These are phyloP conservation scores for Sitophilus oryzae DNA, from an alignment of 1,140 invertebrate genomes.

Conservation along the genomic window DNA sequence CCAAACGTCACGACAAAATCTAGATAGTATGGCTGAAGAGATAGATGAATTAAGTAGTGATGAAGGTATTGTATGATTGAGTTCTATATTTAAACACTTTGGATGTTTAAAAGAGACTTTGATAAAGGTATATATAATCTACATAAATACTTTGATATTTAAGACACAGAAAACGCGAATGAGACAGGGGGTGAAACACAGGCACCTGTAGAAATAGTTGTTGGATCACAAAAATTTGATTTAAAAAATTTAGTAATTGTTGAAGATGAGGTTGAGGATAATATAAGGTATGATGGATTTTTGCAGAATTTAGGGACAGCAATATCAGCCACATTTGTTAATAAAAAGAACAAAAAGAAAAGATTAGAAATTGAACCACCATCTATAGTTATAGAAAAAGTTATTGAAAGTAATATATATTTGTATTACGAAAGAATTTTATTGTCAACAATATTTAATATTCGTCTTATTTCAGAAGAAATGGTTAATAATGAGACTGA, in stretches of 20 bases:
- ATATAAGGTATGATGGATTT: slow-evolving; percentile 21
- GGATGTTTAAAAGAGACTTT: no score
- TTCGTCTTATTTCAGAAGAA: no score
- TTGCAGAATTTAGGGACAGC: slow-evolving; percentile 29
- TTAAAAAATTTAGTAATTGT: slow-evolving; percentile 24
- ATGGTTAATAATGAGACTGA: no score
- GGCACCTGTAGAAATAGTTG: slow-evolving; percentile 20
- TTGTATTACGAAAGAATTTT: no score
- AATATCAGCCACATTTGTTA: slow-evolving; percentile 24
- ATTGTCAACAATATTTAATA: no score
- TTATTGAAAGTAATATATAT: not conserved
- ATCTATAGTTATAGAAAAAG: slow-evolving; percentile 11
- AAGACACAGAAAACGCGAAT: no score
- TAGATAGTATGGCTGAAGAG: no score
- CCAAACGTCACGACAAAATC: slow-evolving; percentile 9
- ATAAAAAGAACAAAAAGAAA: slow-evolving; percentile 4
- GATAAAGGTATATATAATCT: no score
- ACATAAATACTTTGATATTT: no score
- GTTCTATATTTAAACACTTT: no score
- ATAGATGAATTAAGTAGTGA: not conserved
- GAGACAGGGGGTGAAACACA: not conserved
- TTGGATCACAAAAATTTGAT: slow-evolving; percentile 11
- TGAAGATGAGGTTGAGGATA: slow-evolving; percentile 18
- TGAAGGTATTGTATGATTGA: no score
- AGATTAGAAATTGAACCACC: slow-evolving; percentile 1